Evolutionary conservation across 1,140 invertebrate species (phyloP), one percentile per base, ranked within the genome.

Genomic region (Hylaeus anthracinus): DNA sequence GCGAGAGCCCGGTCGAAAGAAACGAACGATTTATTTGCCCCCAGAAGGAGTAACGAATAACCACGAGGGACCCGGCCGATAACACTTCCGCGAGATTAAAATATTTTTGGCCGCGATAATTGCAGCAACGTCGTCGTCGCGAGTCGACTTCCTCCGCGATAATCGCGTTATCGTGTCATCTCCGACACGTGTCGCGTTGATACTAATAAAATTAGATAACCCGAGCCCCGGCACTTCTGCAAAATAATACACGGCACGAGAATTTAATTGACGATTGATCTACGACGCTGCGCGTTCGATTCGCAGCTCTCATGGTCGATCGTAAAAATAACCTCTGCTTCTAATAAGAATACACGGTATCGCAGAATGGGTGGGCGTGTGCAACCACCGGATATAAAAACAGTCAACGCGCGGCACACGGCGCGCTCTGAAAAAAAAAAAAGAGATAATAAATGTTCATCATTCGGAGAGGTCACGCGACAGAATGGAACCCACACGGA

Each of bases 401-500:
- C 60, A 37, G 15, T 48, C n/a, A 53, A 51, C 51, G 26, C 51
- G 26, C 6, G n/a, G 39, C 70, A 51, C 70, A 55, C 61, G 56
- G 41, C 8, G 69, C 26, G 15, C 45, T 37, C 10, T 72, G 14
- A 12, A 67, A 70, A 26, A 79, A 12, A 67, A 70, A 26, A 79
- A 53, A 55, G 69, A 55, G 76, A 72, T 79, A 79, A 72, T 72
- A 79, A 72, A 79, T 72, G 76, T 72, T 61, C 70, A 56, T 79
- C 70, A 72, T 53, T 72, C 58, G 48, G 51, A 63, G 60, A 72
- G 70, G 48, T 58, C 76, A 26, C 76, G 61, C 26, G 67, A 48
- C 15, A 55, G 69, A 79, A 79, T 56, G 76, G 26, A 79, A 72
- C 60, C 51, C 69, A 64, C 69, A 58, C 60, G 60, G 69, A 79